Evolutionary conservation across 2,113 vertebrate genomes (phyloP), one percentile per base, ranked within the genome.

Genomic region (Odobenus rosmarus): DNA sequence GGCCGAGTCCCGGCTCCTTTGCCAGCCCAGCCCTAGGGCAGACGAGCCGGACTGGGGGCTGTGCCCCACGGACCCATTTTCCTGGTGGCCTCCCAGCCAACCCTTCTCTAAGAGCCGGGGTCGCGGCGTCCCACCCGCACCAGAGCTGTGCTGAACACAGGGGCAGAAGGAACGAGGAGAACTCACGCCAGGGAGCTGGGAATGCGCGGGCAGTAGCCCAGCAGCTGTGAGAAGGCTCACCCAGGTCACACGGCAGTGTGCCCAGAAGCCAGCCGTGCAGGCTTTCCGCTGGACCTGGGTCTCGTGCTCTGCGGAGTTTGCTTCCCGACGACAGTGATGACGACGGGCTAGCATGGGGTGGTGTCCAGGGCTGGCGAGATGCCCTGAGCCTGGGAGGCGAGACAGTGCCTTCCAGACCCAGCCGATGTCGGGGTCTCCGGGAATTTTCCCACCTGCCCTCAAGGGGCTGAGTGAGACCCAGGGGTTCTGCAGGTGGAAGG

Each of bases 11-110:
- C 16, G 7, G 13, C 24, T 86, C 31, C 53, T 53, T 36, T 23
- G 19, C 14, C 62, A 88, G 85, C 49, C 33, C 39, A 1, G 8
- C 12, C 36, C 14, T 9, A 1, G 5, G 24, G 21, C 31, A 82
- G 6, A 39, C 1, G 13, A 28, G 39, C 74, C 14, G 19, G 82
- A 26, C 1, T 8, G 18, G 10, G 51, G 31, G 19, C 6, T 49
- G 0, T 31, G 1, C 2, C 72, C 31, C 39, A 13, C 0, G 7
- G 15, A 19, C 53, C 53, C 0, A 0, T 11, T 33, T 21, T 49
- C 28, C 36, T 36, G 4, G 67, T 67, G 57, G 21, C 71, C 36
- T 67, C 42, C 24, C 24, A 69, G 59, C 39, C 33, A 10, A n/a
- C 28, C 6, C 51, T n/a, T 59, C 49, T 49, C n/a, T 4, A 51